These are phyloP conservation scores for Masticophis lateralis DNA, from an alignment of 2,797 vertebrate genomes.

Conservation along the genomic window DNA sequence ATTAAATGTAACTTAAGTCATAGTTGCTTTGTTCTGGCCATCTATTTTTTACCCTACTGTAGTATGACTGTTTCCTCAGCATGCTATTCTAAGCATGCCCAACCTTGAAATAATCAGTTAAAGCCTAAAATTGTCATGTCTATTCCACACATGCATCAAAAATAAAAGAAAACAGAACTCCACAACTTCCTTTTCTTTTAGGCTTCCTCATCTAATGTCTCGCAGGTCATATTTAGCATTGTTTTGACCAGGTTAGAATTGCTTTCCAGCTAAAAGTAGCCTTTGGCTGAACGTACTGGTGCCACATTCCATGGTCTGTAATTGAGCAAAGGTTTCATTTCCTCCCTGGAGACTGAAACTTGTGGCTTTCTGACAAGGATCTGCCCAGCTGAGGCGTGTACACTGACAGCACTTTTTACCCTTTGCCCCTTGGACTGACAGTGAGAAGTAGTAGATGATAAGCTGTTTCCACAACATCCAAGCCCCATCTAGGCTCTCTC, in stretches of 20 bases:
- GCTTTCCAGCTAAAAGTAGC: background rate
- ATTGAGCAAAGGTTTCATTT: slow-evolving; percentile 3
- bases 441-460: background rate
- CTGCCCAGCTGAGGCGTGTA: background rate
- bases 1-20: background rate
- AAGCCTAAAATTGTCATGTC: background rate
- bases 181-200: background rate
- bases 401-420: slow-evolving; percentile 3
- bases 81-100: background rate
- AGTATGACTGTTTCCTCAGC: background rate
- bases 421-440: slow-evolving; percentile 19
- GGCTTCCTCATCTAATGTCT: background rate
- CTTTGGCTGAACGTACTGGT: background rate
- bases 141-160: background rate
- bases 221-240: background rate
- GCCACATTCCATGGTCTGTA: background rate
- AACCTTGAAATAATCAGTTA: background rate
- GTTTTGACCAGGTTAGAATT: background rate
- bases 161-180: background rate
- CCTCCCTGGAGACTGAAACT: background rate
- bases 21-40: background rate
- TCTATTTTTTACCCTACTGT: background rate
- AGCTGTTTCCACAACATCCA: background rate
- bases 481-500: background rate
- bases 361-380: background rate